phyloP scores from a whole-genome alignment of 2,113 vertebrate species.

The Anoplopoma fimbria region DNA sequence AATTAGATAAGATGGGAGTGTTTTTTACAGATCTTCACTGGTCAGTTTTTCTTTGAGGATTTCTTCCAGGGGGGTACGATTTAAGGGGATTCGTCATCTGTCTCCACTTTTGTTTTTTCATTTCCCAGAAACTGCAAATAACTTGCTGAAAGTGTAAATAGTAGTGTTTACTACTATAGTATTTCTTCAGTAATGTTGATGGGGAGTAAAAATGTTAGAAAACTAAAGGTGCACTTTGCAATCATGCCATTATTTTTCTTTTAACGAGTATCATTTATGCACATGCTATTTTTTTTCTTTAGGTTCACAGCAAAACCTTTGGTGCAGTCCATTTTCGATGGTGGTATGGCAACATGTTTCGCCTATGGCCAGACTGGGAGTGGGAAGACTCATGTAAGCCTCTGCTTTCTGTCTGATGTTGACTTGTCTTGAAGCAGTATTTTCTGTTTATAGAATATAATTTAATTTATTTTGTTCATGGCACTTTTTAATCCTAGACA shows the following conservation, averaged over 20 bases:
- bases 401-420: not conserved
- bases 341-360: conserved; percentile 95
- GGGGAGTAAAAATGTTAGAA: not conserved
- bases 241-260: not conserved
- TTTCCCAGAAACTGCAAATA: not conserved
- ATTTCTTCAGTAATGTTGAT: not conserved
- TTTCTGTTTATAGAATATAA: not conserved
- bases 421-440: not conserved
- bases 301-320: conserved; percentile 96
- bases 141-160: not conserved
- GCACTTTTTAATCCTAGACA: conserved; percentile 81
- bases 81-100: too few relatives aligned
- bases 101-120: too few relatives aligned
- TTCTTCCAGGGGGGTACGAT: too few relatives aligned
- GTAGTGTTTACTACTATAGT: not conserved
- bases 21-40: not conserved
- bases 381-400: conserved; percentile 96
- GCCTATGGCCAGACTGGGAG: conserved; percentile 98
- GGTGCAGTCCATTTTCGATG: conserved; percentile 93
- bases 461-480: not conserved
- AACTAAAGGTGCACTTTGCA: not conserved
- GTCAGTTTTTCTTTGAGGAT: not conserved
- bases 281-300: not conserved
- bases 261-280: not conserved
- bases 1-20: not conserved